Evolutionary conservation across 2,888 invertebrate species (phyloP).

Genomic region (Calephelis perditalis): DNA sequence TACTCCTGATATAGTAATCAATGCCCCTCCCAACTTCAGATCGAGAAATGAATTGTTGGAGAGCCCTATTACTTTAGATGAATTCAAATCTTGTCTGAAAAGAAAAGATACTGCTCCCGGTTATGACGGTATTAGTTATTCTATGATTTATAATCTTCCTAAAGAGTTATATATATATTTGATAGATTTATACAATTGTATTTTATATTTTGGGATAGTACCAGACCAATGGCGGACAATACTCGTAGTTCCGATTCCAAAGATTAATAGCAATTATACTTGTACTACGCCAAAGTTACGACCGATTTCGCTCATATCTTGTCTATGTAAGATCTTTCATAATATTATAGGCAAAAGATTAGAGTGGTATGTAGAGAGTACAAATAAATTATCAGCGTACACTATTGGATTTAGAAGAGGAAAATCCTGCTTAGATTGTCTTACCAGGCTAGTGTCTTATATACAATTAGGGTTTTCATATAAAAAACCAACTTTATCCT

Average conservation of each 20-base stretch:
- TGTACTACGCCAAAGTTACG: slow-evolving; percentile 3
- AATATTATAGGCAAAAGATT: slow-evolving; percentile 24
- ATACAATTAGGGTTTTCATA: slow-evolving; percentile 28
- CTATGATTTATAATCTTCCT: slow-evolving; percentile 4
- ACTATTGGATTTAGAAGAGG: slow-evolving; percentile 26
- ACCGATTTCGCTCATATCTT: slow-evolving; percentile 23
- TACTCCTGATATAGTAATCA: background rate
- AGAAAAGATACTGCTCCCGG: slow-evolving; percentile 10
- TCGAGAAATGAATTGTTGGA: background rate
- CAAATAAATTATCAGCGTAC: slow-evolving; percentile 16
- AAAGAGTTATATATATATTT: background rate
- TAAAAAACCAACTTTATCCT: slow-evolving; percentile 24
- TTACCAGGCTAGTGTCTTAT: slow-evolving; percentile 18
- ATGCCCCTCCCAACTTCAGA: background rate
- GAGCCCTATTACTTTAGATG: slow-evolving; percentile 1
- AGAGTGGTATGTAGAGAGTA: slow-evolving; percentile 28
- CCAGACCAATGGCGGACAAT: slow-evolving; percentile 20
- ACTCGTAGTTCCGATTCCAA: slow-evolving; percentile 19
- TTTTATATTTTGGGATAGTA: slow-evolving; percentile 14
- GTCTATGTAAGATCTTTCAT: slow-evolving; percentile 17
- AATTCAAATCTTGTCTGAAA: slow-evolving; percentile 7
- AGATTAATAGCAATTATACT: slow-evolving; percentile 12
- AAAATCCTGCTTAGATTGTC: slow-evolving; percentile 24
- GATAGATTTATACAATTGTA: slow-evolving; percentile 19
- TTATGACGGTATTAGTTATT: slow-evolving; percentile 2